phyloP scores from a whole-genome alignment of 2,888 invertebrate species.

The Noctuana brunneofusca region DNA sequence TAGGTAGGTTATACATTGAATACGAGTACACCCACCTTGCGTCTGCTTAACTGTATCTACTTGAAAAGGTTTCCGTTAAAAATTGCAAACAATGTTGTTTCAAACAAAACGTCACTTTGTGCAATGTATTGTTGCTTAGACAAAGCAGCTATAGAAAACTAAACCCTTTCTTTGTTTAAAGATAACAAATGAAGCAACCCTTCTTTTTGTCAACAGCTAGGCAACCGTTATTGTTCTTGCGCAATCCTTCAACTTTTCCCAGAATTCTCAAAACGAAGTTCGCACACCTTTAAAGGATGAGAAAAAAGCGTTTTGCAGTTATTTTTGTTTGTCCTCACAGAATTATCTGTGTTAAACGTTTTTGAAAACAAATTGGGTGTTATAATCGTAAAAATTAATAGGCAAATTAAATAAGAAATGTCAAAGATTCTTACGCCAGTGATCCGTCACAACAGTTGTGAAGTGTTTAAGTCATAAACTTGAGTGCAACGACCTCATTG shows the following conservation, averaged over 20 bases:
- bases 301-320: not conserved
- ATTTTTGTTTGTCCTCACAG: too few species aligned
- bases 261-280: constrained; percentile 45
- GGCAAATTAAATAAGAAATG: not conserved
- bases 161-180: constrained; percentile 72
- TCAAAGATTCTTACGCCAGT: constrained; percentile 37
- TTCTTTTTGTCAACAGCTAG: constrained; percentile 64
- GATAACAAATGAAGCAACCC: constrained; percentile 67
- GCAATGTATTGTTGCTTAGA: constrained; percentile 63
- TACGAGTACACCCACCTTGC: not conserved
- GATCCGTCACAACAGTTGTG: constrained; percentile 49
- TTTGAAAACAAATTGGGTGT: too few species aligned
- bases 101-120: constrained; percentile 59
- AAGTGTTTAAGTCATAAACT: constrained; percentile 61
- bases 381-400: too few species aligned
- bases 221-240: constrained; percentile 66
- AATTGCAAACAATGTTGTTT: constrained; percentile 53
- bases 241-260: constrained; percentile 60
- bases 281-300: not conserved
- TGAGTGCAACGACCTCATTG: constrained; percentile 79
- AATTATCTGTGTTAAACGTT: not conserved
- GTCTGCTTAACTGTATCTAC: not conserved
- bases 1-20: not conserved
- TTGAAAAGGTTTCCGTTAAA: constrained; percentile 42
- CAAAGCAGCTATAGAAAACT: constrained; percentile 68